Evolutionary conservation across 2,113 vertebrate species (phyloP).

Genomic region (Ciconia stormi): DNA sequence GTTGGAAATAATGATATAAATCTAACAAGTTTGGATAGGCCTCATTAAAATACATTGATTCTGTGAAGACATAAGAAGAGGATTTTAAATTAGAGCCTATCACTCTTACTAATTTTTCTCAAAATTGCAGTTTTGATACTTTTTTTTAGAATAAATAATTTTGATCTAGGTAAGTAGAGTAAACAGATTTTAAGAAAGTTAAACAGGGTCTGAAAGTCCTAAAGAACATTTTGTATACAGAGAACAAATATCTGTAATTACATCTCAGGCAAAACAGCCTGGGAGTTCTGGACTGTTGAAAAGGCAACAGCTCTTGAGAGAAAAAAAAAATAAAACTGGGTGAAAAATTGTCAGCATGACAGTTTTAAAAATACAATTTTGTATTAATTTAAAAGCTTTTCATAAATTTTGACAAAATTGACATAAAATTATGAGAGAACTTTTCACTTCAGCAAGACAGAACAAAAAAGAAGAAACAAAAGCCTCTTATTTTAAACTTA

Average conservation of each 20-base stretch:
- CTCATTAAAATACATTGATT: neutral
- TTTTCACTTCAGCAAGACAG: neutral
- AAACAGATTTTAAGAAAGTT: neutral
- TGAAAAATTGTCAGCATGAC: neutral
- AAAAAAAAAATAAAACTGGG: neutral
- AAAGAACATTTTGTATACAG: neutral
- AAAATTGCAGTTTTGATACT: neutral
- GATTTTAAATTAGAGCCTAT: neutral
- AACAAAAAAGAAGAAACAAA: neutral
- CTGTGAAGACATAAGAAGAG: neutral
- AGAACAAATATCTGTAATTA: neutral
- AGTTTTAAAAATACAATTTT: neutral
- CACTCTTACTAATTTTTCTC: neutral
- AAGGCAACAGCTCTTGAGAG: neutral
- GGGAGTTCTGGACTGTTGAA: neutral
- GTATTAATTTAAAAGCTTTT: neutral
- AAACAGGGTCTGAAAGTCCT: neutral
- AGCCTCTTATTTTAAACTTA: neutral
- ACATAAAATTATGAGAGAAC: neutral
- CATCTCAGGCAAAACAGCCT: neutral
- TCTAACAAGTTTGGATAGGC: neutral
- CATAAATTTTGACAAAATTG: neutral
- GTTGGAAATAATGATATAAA: neutral
- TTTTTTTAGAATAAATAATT: neutral
- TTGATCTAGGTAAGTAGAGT: neutral